These are phyloP conservation scores for Zaprionus bogoriensis DNA, from an alignment of 2,888 invertebrate species.

Conservation along the genomic window DNA sequence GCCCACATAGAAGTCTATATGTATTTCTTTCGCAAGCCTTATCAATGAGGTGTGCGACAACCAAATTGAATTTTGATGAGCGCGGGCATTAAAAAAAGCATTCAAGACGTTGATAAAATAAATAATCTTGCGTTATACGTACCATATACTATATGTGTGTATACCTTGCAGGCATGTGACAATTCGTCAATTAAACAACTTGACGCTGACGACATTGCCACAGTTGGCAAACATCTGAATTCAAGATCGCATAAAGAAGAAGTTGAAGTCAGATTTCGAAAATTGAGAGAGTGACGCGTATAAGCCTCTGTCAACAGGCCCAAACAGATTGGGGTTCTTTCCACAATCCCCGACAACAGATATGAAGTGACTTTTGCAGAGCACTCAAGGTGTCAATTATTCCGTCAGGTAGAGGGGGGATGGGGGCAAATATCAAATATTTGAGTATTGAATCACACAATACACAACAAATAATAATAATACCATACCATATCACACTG, in stretches of 20 bases:
- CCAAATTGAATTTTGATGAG: constrained; percentile 56
- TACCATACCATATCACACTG: background rate
- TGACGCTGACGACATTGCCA: background rate
- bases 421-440: background rate
- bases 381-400: constrained; percentile 36
- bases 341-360: too few species aligned
- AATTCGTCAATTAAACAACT: constrained; percentile 4
- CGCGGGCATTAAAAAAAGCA: constrained; percentile 11
- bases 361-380: constrained; percentile 6
- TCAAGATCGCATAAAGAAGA: background rate
- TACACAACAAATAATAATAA: too few species aligned
- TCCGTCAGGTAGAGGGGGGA: too few species aligned
- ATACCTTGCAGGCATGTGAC: constrained; percentile 20
- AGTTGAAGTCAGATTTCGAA: constrained; percentile 7
- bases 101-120: constrained; percentile 15
- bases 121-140: constrained; percentile 13
- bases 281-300: background rate
- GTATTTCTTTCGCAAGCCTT: constrained; percentile 16
- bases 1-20: background rate
- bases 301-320: constrained; percentile 1
- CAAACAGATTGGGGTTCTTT: background rate
- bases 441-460: constrained; percentile 12
- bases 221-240: background rate
- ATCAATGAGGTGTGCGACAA: constrained; percentile 24
- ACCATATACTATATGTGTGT: background rate